Conservation (phyloP, 2,888 invertebrate species). For the Xanthia icteritia region DNA sequence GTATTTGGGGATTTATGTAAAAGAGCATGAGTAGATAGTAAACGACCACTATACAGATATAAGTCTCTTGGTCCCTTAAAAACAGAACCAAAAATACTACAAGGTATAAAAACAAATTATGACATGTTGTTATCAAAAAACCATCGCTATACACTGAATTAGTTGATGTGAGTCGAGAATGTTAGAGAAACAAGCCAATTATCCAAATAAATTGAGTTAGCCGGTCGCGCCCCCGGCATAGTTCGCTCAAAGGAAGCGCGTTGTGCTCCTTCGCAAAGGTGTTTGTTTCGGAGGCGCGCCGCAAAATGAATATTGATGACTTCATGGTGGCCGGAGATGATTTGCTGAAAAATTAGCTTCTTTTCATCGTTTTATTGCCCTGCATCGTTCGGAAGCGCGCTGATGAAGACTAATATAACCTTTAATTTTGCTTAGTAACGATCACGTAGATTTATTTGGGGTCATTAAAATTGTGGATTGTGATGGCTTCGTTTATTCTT, state of each 20-base stretch:
- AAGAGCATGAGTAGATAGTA: background rate
- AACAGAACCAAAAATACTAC: background rate
- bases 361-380: slow-evolving; percentile 89
- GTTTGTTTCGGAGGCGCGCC: slow-evolving; percentile 89
- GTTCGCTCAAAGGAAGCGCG: slow-evolving; percentile 86
- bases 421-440: slow-evolving; percentile 87
- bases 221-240: slow-evolving; percentile 77
- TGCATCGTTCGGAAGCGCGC: slow-evolving; percentile 79
- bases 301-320: slow-evolving; percentile 90
- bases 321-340: slow-evolving; percentile 89
- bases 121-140: slow-evolving; percentile 47
- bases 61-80: background rate
- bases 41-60: background rate
- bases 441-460: slow-evolving; percentile 76
- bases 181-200: slow-evolving; percentile 87
- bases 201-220: slow-evolving; percentile 88
- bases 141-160: slow-evolving; percentile 58
- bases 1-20: background rate
- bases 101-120: slow-evolving; percentile 20
- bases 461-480: slow-evolving; percentile 67
- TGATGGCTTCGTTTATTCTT: slow-evolving; percentile 59
- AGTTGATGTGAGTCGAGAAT: slow-evolving; percentile 76
- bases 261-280: slow-evolving; percentile 84
- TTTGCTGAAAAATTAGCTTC: slow-evolving; percentile 90
- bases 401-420: slow-evolving; percentile 90